phyloP scores from a whole-genome alignment of 1,140 invertebrate genomes.

The Conus betulinus region DNA sequence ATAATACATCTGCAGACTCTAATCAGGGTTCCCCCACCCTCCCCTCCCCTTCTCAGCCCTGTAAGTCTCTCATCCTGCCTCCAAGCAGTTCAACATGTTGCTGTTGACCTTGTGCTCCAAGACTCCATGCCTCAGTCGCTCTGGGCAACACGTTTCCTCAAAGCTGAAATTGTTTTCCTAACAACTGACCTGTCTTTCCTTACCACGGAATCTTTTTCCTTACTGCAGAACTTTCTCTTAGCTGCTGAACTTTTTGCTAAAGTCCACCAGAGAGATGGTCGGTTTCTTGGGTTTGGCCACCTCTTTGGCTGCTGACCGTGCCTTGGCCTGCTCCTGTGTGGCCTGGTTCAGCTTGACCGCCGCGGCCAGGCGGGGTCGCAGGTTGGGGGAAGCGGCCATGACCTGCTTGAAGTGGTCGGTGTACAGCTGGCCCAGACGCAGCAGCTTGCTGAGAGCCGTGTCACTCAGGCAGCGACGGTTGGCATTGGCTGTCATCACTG shows the following conservation, averaged over 20 bases:
- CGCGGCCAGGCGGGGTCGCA: conserved; percentile 88
- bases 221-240: not conserved
- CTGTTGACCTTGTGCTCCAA: no score
- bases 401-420: conserved; percentile 91
- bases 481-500: conserved; percentile 80
- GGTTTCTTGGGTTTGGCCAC: conserved; percentile 80
- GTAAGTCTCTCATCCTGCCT: no score
- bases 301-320: conserved; percentile 73
- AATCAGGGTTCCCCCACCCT: not conserved
- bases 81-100: no score
- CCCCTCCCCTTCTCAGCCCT: not conserved
- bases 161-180: no score
- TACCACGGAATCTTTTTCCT: not conserved
- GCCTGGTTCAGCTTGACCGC: conserved; percentile 83
- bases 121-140: no score
- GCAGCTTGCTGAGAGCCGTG: conserved; percentile 89
- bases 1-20: no score
- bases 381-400: conserved; percentile 87
- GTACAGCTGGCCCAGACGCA: conserved; percentile 89
- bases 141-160: no score
- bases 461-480: conserved; percentile 86
- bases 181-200: no score
- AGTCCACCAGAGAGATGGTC: conserved; percentile 95
- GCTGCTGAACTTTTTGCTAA: conserved; percentile 82
- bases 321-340: conserved; percentile 74